Evolutionary conservation across 1,140 invertebrate species (phyloP).

Genomic region (Ceratina calcarata): DNA sequence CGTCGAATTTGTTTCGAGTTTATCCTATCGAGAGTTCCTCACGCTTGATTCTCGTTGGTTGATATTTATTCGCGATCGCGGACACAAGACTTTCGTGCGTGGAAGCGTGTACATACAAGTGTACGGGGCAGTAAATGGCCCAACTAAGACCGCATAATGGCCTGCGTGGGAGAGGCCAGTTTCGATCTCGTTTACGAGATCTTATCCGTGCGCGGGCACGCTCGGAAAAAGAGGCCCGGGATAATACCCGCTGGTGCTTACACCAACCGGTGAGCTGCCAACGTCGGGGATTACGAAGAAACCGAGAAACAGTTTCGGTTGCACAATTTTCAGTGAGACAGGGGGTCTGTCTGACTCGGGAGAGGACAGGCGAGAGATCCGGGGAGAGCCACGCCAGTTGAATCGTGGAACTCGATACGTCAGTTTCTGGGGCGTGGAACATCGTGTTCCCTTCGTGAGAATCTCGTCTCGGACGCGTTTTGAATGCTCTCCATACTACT

Average conservation of each 20-base stretch:
- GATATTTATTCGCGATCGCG: slow-evolving; percentile 29
- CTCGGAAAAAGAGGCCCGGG: slow-evolving; percentile 33
- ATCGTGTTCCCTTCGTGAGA: slow-evolving; percentile 50
- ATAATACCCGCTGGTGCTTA: slow-evolving; percentile 39
- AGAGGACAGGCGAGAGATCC: background rate
- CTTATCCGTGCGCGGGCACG: slow-evolving; percentile 48
- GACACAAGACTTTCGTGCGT: slow-evolving; percentile 22
- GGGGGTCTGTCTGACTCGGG: slow-evolving; percentile 12
- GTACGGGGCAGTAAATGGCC: slow-evolving; percentile 43
- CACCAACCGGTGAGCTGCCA: slow-evolving; percentile 14
- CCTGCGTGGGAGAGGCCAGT: slow-evolving; percentile 57
- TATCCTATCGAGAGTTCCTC: background rate
- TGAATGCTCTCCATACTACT: slow-evolving; percentile 13
- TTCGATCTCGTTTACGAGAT: slow-evolving; percentile 64
- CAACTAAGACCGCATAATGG: slow-evolving; percentile 46
- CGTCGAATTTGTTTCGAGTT: slow-evolving; percentile 10
- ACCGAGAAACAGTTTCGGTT: slow-evolving; percentile 42
- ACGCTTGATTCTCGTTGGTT: background rate
- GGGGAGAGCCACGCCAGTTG: slow-evolving; percentile 18
- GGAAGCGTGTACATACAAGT: slow-evolving; percentile 41
- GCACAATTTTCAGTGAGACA: slow-evolving; percentile 51
- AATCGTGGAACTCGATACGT: slow-evolving; percentile 62
- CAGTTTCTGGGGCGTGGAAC: slow-evolving; percentile 59
- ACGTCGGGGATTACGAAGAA: slow-evolving; percentile 42
- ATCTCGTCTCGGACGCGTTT: slow-evolving; percentile 55